phyloP scores from a whole-genome alignment of 2,888 invertebrate genomes.

The Aphelenchoides bicaudatus region DNA sequence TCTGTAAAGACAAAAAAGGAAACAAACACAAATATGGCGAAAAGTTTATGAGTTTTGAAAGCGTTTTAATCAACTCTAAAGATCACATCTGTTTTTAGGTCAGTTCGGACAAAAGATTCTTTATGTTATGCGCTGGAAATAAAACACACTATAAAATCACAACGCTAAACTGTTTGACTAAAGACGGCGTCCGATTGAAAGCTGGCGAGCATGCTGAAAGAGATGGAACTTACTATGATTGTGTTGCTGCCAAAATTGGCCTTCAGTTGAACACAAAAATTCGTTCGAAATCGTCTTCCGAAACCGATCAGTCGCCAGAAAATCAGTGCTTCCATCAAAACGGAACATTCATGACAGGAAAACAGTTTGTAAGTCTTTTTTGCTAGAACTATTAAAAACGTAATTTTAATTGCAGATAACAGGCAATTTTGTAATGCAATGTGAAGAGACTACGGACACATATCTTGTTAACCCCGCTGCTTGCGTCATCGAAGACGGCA shows the following conservation, averaged over 20 bases:
- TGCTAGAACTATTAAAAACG: neutral
- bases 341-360: neutral
- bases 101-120: slow-evolving; percentile 8
- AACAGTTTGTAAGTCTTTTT: slow-evolving; percentile 11
- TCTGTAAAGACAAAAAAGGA: slow-evolving; percentile 1
- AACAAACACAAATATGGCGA: neutral
- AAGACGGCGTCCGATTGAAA: slow-evolving; percentile 4
- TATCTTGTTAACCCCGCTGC: neutral
- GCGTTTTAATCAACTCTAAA: neutral
- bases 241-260: too few relatives aligned
- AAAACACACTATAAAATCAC: neutral
- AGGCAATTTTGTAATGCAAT: slow-evolving; percentile 2
- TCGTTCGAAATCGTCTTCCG: too few relatives aligned
- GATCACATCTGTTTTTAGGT: slow-evolving; percentile 6
- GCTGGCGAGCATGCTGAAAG: neutral
- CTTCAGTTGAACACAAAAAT: too few relatives aligned
- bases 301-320: neutral
- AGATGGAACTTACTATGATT: too few relatives aligned
- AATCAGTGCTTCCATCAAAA: slow-evolving; percentile 10
- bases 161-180: neutral
- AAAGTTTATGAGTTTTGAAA: neutral
- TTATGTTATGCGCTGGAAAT: slow-evolving; percentile 8
- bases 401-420: slow-evolving; percentile 3
- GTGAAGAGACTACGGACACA: neutral
- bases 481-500: slow-evolving; percentile 8